A percentile compares a stretch with the other conserved stretches of the same genome.
Evolutionary conservation across 2,113 vertebrate species (phyloP).

Genomic region (Tragulus kanchil): DNA sequence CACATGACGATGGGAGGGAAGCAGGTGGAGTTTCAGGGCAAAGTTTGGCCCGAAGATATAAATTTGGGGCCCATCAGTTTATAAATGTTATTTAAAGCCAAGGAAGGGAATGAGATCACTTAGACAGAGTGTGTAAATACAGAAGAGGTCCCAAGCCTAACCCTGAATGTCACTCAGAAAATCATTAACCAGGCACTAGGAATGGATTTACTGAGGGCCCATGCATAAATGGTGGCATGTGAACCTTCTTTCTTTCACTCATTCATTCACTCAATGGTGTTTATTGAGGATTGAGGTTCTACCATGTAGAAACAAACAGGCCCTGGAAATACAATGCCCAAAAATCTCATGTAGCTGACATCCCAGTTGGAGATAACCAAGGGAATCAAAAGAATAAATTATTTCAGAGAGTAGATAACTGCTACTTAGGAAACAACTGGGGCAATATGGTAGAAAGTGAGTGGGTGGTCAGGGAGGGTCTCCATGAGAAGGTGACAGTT

Average conservation of each 20-base stretch:
- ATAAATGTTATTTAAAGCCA: conserved; percentile 79
- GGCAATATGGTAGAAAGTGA: not conserved
- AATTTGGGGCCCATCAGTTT: conserved; percentile 70
- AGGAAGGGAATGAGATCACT: conserved; percentile 77
- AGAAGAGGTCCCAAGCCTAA: conserved; percentile 65
- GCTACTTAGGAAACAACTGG: not conserved
- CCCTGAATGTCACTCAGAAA: not conserved
- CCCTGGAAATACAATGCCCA: accelerated
- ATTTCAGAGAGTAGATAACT: not conserved
- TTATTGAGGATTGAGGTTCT: not conserved
- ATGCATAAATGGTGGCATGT: not conserved
- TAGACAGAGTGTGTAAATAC: conserved; percentile 75
- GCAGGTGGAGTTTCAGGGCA: conserved; percentile 72
- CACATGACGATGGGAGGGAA: not conserved
- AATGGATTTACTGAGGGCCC: not conserved
- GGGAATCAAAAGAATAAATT: not conserved
- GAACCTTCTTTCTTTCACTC: not conserved
- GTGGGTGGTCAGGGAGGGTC: not conserved
- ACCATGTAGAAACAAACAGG: not conserved
- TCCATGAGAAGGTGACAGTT: not conserved
- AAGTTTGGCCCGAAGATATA: conserved; percentile 71
- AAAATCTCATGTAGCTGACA: not conserved
- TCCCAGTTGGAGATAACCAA: not conserved
- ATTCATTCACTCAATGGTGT: not conserved
- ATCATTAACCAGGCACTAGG: not conserved